phyloP scores from a whole-genome alignment of 2,888 invertebrate species.

The Drepanosiphum platanoidis region DNA sequence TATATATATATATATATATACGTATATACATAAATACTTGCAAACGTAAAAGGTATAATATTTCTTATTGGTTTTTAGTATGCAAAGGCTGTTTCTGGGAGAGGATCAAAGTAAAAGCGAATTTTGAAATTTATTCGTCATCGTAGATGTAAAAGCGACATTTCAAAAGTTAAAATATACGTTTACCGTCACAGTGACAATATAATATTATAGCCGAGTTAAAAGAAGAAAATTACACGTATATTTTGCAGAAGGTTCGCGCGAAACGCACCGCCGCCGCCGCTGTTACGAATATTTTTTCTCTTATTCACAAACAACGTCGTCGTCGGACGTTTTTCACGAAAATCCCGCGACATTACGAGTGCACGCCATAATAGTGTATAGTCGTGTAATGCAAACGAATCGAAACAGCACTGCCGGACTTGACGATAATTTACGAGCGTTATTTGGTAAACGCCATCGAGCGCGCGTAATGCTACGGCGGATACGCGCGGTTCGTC shows the following conservation, averaged over 20 bases:
- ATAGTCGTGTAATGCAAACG: no score
- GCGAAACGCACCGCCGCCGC: not conserved
- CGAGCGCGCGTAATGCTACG: not conserved
- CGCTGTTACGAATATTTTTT: not conserved
- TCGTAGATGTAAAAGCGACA: not conserved
- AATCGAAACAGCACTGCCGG: no score
- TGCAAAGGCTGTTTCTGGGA: not conserved
- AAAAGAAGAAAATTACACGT: not conserved
- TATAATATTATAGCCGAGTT: not conserved
- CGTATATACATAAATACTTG: not conserved
- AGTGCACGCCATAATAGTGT: no score
- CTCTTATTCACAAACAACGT: not conserved
- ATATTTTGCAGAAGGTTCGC: not conserved
- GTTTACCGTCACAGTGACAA: not conserved
- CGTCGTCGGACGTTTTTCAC: not conserved
- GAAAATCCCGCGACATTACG: not conserved
- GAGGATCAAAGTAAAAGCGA: not conserved
- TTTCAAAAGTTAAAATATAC: slow-evolving; percentile 9
- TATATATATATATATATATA: not conserved
- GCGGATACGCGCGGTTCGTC: not conserved
- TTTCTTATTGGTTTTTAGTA: slow-evolving; percentile 29
- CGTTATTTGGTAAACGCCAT: no score
- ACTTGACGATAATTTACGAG: no score
- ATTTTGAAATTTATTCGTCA: slow-evolving; percentile 1
- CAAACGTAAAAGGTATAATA: not conserved